Percentiles rank a stretch among this genome's conserved stretches.
These are phyloP conservation scores for Heptranchias perlo DNA, from an alignment of 2,113 vertebrate species.

Conservation along the genomic window DNA sequence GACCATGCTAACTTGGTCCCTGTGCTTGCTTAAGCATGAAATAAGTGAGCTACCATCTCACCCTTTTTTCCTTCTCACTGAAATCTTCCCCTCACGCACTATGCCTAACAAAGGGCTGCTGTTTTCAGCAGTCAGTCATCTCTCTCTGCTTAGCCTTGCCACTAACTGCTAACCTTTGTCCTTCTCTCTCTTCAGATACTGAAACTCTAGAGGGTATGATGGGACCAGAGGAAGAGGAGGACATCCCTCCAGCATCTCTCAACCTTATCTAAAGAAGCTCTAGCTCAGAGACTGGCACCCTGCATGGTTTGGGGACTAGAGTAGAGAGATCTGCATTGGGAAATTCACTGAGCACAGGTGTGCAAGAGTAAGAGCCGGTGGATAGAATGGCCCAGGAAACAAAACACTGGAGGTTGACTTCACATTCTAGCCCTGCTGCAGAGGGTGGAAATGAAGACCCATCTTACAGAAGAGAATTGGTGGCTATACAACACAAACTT, in stretches of 20 bases:
- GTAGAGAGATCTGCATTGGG: too few species aligned
- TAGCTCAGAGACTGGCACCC: neutral
- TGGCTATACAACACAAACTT: too few species aligned
- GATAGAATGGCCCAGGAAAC: too few species aligned
- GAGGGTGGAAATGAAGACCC: neutral
- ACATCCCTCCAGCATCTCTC: neutral
- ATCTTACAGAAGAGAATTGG: too few species aligned
- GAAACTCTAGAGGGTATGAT: neutral
- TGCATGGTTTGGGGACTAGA: neutral
- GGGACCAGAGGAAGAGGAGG: neutral
- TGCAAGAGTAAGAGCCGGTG: too few species aligned
- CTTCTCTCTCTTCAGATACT: neutral
- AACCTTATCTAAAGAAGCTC: neutral
- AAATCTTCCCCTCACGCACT: neutral
- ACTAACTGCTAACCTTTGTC: neutral
- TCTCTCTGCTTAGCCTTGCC: neutral
- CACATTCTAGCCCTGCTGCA: neutral
- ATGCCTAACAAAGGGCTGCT: neutral
- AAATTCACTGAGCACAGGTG: too few species aligned
- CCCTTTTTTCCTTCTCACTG: too few species aligned
- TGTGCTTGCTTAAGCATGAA: neutral
- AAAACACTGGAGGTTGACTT: neutral
- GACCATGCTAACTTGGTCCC: neutral
- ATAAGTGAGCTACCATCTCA: neutral
- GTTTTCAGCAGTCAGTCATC: too few species aligned